Percentiles rank a stretch among this genome's conserved stretches.
Evolutionary conservation across 1,140 invertebrate species (phyloP).

Genomic region (Caerostris extrusa): DNA sequence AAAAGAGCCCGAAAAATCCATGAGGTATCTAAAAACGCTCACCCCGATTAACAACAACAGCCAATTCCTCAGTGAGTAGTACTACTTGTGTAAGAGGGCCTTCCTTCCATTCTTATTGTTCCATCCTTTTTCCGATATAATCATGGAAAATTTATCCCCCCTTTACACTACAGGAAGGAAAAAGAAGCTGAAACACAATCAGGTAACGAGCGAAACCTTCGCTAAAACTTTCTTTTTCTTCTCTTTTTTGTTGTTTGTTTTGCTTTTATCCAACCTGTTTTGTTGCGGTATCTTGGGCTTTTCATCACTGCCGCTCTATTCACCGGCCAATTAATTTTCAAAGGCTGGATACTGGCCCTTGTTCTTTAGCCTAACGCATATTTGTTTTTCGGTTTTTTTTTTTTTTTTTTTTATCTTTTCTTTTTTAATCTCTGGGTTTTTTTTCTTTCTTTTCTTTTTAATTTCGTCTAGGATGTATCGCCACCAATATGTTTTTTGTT

Average conservation of each 20-base stretch:
- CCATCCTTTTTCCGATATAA: conserved; percentile 24
- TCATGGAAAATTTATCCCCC: conserved; percentile 52
- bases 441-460: not conserved
- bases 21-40: conserved; percentile 19
- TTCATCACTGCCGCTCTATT: conserved; percentile 43
- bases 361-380: not conserved
- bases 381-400: not conserved
- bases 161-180: conserved; percentile 45
- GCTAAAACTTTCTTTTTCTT: conserved; percentile 22
- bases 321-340: conserved; percentile 59
- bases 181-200: conserved; percentile 57
- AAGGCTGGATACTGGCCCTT: conserved; percentile 10
- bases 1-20: not conserved
- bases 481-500: not conserved
- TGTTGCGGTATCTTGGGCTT: conserved; percentile 46
- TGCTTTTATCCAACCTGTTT: conserved; percentile 47
- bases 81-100: not conserved
- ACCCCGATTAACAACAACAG: conserved; percentile 4
- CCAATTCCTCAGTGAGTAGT: too few relatives aligned
- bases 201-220: conserved; percentile 60
- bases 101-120: not conserved
- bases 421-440: not conserved
- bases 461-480: not conserved
- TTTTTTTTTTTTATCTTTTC: not conserved
- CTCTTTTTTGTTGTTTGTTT: not conserved